phyloP scores from a whole-genome alignment of 2,113 vertebrate genomes.

The Felis chaus region DNA sequence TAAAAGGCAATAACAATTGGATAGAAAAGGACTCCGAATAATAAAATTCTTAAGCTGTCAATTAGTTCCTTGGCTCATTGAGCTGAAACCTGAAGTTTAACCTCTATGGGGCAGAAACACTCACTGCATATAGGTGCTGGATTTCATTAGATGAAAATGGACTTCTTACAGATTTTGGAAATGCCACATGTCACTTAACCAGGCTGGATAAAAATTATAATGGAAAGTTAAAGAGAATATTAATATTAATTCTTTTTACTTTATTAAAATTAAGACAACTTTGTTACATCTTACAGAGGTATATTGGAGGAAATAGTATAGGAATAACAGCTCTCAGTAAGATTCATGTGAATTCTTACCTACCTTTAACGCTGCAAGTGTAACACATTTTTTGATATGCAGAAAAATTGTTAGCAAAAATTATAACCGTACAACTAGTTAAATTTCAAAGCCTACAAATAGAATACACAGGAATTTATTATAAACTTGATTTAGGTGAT shows the following conservation, averaged over 20 bases:
- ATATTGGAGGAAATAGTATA: not conserved
- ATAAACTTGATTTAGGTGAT: conserved; percentile 10
- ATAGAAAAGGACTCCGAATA: not conserved
- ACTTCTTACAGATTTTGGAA: conserved; percentile 19
- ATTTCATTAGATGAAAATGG: not conserved
- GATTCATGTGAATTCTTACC: not conserved
- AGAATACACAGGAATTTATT: not conserved
- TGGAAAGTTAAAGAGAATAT: conserved; percentile 23
- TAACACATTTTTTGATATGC: not conserved
- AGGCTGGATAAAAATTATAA: conserved; percentile 3
- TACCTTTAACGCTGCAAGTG: not conserved
- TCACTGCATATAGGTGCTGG: not conserved
- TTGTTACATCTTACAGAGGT: not conserved
- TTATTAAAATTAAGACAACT: not conserved
- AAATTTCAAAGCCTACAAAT: not conserved
- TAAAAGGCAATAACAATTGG: not conserved
- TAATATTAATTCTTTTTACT: not conserved
- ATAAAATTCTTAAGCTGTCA: not conserved
- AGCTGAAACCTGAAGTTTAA: not conserved
- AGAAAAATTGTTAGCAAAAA: conserved; percentile 11
- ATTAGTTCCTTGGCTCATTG: not conserved
- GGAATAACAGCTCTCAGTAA: conserved; percentile 6
- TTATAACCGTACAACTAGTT: not conserved
- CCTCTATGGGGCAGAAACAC: not conserved
- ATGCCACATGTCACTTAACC: not conserved